A percentile compares a stretch with the other conserved stretches of the same genome.
Evolutionary conservation across 2,797 vertebrate species (phyloP).

Genomic region (Manis crassicaudata): DNA sequence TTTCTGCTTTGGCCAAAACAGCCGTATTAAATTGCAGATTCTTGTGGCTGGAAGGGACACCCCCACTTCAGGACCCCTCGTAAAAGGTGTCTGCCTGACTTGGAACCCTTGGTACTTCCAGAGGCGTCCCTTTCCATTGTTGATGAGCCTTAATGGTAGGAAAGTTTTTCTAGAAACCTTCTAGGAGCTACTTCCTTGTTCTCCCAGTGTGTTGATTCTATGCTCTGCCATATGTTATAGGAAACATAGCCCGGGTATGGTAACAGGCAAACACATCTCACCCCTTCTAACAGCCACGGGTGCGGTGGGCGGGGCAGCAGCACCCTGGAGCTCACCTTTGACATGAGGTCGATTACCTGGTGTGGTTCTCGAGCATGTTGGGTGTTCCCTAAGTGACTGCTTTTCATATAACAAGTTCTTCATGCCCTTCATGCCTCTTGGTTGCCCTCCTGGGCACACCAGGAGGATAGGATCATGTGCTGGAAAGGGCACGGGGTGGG

Average conservation of each 20-base stretch:
- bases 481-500: not conserved
- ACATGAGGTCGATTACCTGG: too few relatives aligned
- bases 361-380: not conserved
- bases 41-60: not conserved
- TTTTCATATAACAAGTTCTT: not conserved
- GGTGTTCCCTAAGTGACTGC: not conserved
- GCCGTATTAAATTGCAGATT: not conserved
- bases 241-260: not conserved
- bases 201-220: not conserved
- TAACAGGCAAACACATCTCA: not conserved
- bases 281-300: not conserved
- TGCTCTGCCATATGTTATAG: not conserved
- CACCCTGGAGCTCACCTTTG: not conserved
- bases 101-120: not conserved
- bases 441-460: not conserved
- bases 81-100: not conserved
- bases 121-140: not conserved
- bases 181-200: not conserved
- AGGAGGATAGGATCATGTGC: not conserved
- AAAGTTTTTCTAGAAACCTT: not conserved
- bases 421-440: not conserved
- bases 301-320: not conserved
- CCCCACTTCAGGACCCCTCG: not conserved
- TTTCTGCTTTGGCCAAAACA: not conserved
- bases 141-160: not conserved